phyloP scores from a whole-genome alignment of 2,888 invertebrate genomes.

The Tetranychus piercei region DNA sequence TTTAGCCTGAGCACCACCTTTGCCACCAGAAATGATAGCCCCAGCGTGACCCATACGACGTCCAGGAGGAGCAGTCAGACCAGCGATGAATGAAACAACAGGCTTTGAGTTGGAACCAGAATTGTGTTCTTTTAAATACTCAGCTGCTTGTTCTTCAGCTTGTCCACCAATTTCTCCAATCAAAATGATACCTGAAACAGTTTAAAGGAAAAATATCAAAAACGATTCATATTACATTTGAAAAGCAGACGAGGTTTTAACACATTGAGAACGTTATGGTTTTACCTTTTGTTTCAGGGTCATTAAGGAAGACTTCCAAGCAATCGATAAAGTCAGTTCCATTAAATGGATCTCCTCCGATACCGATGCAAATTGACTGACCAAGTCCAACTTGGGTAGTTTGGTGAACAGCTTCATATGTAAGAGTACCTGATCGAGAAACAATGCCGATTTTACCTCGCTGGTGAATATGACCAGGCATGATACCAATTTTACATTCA shows the following conservation, averaged over 20 bases:
- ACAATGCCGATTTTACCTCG: conserved; percentile 80
- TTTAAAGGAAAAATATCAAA: not conserved
- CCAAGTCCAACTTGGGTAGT: conserved; percentile 71
- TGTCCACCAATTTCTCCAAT: conserved; percentile 98
- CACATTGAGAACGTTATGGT: not conserved
- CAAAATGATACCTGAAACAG: conserved; percentile 51
- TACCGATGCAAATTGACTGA: conserved; percentile 91
- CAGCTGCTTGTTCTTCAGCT: conserved; percentile 89
- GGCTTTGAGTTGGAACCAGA: conserved; percentile 62
- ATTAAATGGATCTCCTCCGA: conserved; percentile 98
- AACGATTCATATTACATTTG: not conserved
- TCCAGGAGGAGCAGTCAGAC: conserved; percentile 90
- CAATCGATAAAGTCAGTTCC: conserved; percentile 99
- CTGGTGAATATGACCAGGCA: conserved; percentile 96
- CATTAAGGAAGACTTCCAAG: conserved; percentile 78
- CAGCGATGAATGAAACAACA: conserved; percentile 96
- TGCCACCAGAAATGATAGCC: conserved; percentile 95
- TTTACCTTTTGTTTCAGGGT: conserved; percentile 69
- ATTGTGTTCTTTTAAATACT: conserved; percentile 47
- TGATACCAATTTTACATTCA: conserved; percentile 93
- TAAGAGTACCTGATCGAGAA: conserved; percentile 87
- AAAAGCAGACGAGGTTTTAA: not conserved
- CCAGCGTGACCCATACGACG: conserved; percentile 98
- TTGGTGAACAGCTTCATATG: conserved; percentile 97
- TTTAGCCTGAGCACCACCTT: conserved; percentile 93